Evolutionary conservation across 2,888 invertebrate species (phyloP), one percentile per base, ranked within the genome.

Genomic region (Catonia carolina): DNA sequence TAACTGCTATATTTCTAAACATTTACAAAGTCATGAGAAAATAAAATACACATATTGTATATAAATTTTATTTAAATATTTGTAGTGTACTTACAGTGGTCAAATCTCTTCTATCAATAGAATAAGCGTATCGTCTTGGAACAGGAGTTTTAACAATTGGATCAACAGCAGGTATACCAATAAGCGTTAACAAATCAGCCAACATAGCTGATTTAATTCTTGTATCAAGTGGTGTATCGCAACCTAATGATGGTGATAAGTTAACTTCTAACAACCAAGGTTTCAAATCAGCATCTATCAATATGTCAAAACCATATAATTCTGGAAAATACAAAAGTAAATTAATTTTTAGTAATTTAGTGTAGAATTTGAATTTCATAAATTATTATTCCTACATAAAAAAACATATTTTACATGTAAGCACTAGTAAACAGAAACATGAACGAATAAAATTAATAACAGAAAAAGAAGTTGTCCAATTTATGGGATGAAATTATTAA

Each of bases 181-280:
- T 84, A 61, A 97, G 78, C n/a, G 92, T 94, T 56, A 97, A 77
- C 8, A 96, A 78, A 76, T 97, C 95, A 2, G 92, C 84, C 65
- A 97, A 75, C 71, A 97, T 80, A 2, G 93, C 89, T 0, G 93
- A 89, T 74, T 97, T 97, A 12, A 97, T 83, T 68, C 94, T 85
- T 41, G 93, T 85, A 74, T 97, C 97, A 61, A 97, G 74, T 0
- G 95, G 94, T 63, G 92, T 89, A 73, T 97, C 96, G 71, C 95
- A 92, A 63, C 88, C 89, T 65, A 92, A 73, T 66, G 89, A 90
- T 5, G 97, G 96, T 2, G 94, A 94, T 17, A 97, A 75, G 71
- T 97, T 97, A 20, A 96, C 92, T 75, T 97, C 97, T 57, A 97
- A 73, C 37, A 97, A 76, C 97, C 97, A 97, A 0, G 97, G 96